Conservation (phyloP, 1,140 invertebrate genomes). For the Trichomalopsis sarcophagae region DNA sequence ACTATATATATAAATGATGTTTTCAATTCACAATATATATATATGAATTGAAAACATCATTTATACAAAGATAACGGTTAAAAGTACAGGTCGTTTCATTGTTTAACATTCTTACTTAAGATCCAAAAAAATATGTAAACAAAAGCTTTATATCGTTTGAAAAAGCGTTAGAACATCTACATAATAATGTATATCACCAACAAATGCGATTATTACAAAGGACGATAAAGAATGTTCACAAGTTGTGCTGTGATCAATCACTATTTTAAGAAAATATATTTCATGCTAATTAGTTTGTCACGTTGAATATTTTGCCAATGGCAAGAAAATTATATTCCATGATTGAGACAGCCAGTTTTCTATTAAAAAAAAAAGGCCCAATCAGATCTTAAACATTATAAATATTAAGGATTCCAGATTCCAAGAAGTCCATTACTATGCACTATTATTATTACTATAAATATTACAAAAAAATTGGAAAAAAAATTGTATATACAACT, state of each 20-base stretch:
- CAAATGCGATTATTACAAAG: background rate
- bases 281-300: background rate
- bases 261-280: background rate
- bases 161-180: background rate
- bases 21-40: too few relatives aligned
- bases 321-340: slow-evolving; percentile 51
- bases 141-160: background rate
- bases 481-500: slow-evolving; percentile 70
- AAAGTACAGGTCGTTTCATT: too few relatives aligned
- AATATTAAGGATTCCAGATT: slow-evolving; percentile 71
- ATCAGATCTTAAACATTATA: slow-evolving; percentile 61
- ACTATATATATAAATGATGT: background rate
- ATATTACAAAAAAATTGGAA: slow-evolving; percentile 8
- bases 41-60: background rate
- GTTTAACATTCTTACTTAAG: background rate
- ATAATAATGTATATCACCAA: background rate
- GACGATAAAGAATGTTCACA: background rate
- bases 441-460: slow-evolving; percentile 55
- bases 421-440: slow-evolving; percentile 65
- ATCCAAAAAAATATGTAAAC: background rate
- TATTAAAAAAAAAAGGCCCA: slow-evolving; percentile 51
- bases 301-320: slow-evolving; percentile 1
- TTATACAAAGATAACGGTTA: background rate
- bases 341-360: slow-evolving; percentile 68
- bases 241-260: background rate